Evolutionary conservation across 2,888 invertebrate genomes (phyloP).

Genomic region (Phymatocera aterrima): DNA sequence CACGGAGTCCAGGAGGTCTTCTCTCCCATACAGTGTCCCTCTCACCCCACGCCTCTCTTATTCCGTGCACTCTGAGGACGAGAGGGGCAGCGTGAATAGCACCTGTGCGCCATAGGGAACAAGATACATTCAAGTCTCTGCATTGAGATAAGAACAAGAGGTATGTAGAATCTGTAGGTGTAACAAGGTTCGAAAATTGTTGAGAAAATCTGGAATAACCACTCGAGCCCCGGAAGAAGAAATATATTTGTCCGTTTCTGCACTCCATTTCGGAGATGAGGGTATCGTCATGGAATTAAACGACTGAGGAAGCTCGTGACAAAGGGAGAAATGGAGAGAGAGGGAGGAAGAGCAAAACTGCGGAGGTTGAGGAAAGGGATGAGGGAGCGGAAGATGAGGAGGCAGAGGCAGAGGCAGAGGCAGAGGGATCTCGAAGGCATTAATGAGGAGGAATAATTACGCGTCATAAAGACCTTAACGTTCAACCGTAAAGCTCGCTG

Average conservation of each 20-base stretch:
- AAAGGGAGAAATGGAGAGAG: no score
- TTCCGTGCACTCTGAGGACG: slow-evolving; percentile 2
- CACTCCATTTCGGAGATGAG: no score
- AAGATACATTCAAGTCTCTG: slow-evolving; percentile 8
- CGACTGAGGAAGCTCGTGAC: not conserved
- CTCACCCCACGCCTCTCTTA: not conserved
- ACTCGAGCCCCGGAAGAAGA: no score
- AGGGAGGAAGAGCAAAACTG: not conserved
- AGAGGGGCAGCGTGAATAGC: slow-evolving; percentile 25
- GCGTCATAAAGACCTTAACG: slow-evolving; percentile 38
- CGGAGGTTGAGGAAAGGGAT: not conserved
- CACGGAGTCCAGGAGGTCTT: not conserved
- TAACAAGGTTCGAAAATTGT: not conserved
- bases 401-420: not conserved
- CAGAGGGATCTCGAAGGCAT: slow-evolving; percentile 14
- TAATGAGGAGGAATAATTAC: slow-evolving; percentile 43
- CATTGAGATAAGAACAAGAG: slow-evolving; percentile 32
- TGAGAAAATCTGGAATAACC: no score
- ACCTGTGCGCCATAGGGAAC: slow-evolving; percentile 31
- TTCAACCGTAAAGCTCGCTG: not conserved
- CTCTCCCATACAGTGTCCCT: not conserved
- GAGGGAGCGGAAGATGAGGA: not conserved
- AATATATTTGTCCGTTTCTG: no score
- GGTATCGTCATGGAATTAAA: not conserved
- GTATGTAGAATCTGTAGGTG: no score